phyloP scores from a whole-genome alignment of 2,797 vertebrate genomes.

The Periophthalmus magnuspinnatus region DNA sequence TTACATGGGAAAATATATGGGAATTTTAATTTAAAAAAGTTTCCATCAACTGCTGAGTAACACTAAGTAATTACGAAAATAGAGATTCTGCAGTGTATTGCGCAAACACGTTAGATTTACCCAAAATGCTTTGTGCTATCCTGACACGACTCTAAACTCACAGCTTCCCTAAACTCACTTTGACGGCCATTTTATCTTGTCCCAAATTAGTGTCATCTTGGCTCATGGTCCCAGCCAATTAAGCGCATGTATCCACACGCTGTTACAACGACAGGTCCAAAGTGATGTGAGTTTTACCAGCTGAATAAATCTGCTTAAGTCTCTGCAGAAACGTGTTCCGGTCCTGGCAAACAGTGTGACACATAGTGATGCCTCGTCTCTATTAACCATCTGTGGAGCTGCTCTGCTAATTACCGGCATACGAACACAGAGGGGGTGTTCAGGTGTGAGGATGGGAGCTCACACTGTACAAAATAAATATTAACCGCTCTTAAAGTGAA shows the following conservation, averaged over 20 bases:
- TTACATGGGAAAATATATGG: too few relatives aligned
- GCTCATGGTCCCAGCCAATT: background rate
- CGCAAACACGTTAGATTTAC: too few relatives aligned
- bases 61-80: too few relatives aligned
- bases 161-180: background rate
- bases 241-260: background rate
- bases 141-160: background rate
- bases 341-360: background rate
- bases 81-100: too few relatives aligned
- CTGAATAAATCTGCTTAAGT: background rate
- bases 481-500: too few relatives aligned
- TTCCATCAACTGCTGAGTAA: too few relatives aligned
- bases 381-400: slow-evolving; percentile 52
- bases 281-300: background rate
- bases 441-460: slow-evolving; percentile 8
- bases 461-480: too few relatives aligned
- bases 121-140: too few relatives aligned
- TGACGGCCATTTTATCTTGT: background rate
- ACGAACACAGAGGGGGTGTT: background rate
- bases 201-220: background rate
- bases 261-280: background rate
- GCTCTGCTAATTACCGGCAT: slow-evolving; percentile 42
- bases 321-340: background rate
- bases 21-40: too few relatives aligned
- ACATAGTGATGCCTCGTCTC: slow-evolving; percentile 31